A percentile compares a stretch with the other conserved stretches of the same genome.
phyloP scores from a whole-genome alignment of 2,797 vertebrate genomes.

The Bradypodion pumilum region DNA sequence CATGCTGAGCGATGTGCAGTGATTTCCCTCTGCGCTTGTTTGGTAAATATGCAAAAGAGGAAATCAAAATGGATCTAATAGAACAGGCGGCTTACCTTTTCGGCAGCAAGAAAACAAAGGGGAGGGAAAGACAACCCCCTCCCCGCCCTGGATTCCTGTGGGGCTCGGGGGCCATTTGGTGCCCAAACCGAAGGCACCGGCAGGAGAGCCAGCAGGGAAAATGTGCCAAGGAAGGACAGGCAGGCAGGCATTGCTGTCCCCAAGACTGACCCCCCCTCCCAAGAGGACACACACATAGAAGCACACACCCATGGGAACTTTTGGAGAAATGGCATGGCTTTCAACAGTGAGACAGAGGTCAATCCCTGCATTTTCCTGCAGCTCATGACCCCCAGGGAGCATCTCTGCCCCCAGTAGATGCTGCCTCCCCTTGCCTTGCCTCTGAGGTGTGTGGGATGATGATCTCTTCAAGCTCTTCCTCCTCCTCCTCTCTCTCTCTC shows the following conservation, averaged over 20 bases:
- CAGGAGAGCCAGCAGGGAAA: slow-evolving; percentile 13
- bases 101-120: background rate
- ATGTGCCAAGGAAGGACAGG: no score
- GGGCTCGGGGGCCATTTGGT: background rate
- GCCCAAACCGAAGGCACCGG: background rate
- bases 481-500: no score
- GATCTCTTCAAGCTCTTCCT: slow-evolving; percentile 38
- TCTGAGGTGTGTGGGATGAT: background rate
- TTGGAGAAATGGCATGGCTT: background rate
- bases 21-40: slow-evolving; percentile 22
- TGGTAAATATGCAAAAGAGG: slow-evolving; percentile 11
- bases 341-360: background rate
- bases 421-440: no score
- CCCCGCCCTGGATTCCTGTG: rapidly evolving
- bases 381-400: no score
- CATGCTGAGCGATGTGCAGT: slow-evolving; percentile 12
- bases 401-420: no score
- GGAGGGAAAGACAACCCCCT: background rate
- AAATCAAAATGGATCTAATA: background rate
- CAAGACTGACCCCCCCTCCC: background rate
- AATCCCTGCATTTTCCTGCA: background rate
- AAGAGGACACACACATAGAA: background rate
- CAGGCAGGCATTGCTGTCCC: background rate
- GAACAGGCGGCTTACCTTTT: background rate
- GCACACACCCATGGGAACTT: background rate